A percentile compares a stretch with the other conserved stretches of the same genome.
phyloP scores from a whole-genome alignment of 2,797 vertebrate genomes.

The Hydrolagus colliei region DNA sequence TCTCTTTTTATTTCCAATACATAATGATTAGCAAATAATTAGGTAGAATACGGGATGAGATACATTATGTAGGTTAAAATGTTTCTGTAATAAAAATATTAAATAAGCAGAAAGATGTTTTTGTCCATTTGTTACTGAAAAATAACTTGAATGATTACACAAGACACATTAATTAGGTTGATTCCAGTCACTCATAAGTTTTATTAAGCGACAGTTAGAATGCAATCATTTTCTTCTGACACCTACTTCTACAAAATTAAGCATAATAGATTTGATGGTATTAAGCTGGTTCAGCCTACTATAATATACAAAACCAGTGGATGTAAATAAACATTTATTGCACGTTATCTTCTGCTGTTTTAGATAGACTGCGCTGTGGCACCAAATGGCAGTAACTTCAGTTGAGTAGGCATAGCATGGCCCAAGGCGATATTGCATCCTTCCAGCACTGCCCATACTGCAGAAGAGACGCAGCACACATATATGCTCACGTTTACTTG shows the following conservation, averaged over 20 bases:
- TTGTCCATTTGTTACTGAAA: neutral
- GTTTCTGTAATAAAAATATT: neutral
- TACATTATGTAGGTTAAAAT: slow-evolving; percentile 14
- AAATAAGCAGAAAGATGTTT: neutral
- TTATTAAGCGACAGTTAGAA: neutral
- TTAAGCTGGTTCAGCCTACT: neutral
- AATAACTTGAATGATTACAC: neutral
- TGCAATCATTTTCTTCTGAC: neutral
- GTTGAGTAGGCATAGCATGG: neutral
- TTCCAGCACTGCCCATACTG: neutral
- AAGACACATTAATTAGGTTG: neutral
- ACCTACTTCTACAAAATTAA: neutral
- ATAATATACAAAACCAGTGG: neutral
- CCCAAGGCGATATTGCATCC: neutral
- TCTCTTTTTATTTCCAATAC: neutral
- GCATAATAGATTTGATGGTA: neutral
- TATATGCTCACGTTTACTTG: neutral
- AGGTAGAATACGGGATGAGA: too few species aligned
- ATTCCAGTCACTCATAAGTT: neutral
- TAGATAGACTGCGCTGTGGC: neutral
- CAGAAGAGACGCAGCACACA: neutral
- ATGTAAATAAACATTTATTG: neutral
- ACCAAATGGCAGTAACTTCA: neutral
- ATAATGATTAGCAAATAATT: neutral
- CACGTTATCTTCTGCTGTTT: neutral